A percentile compares a stretch with the other conserved stretches of the same genome.
Evolutionary conservation across 2,888 invertebrate genomes (phyloP).

Genomic region (Alviniconcha strummeri): DNA sequence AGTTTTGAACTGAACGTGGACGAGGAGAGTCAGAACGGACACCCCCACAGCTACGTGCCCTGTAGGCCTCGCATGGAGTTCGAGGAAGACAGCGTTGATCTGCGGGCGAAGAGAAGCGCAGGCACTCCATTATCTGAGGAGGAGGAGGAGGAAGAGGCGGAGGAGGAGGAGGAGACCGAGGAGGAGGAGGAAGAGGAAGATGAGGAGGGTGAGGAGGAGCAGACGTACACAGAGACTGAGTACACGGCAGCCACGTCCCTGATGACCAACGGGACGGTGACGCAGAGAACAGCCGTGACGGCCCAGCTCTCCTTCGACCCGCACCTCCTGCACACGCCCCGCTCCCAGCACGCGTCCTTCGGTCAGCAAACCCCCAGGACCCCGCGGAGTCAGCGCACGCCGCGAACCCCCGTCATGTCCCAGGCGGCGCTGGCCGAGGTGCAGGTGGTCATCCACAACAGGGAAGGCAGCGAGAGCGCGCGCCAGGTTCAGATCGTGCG

Average conservation of each 20-base stretch:
- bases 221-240: constrained; percentile 1
- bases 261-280: constrained; percentile 1
- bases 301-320: constrained; percentile 1
- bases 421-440: constrained; percentile 3
- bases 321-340: constrained; percentile 5
- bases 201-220: not conserved
- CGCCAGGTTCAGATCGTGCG: constrained; percentile 16
- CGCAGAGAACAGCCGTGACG: not conserved
- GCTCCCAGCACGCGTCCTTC: not conserved
- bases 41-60: not conserved
- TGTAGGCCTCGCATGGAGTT: not conserved
- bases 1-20: constrained; percentile 15
- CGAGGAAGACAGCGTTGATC: constrained; percentile 20
- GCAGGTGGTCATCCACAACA: constrained; percentile 7
- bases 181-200: not conserved
- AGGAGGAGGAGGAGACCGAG: not conserved
- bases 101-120: not conserved
- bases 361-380: not conserved
- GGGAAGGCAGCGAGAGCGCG: constrained; percentile 16
- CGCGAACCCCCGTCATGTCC: not conserved
- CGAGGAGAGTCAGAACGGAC: constrained; percentile 5
- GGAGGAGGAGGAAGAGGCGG: not conserved
- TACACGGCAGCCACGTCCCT: constrained; percentile 11
- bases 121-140: not conserved
- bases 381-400: not conserved